phyloP scores from a whole-genome alignment of 2,888 invertebrate species.

The Coremacera marginata region DNA sequence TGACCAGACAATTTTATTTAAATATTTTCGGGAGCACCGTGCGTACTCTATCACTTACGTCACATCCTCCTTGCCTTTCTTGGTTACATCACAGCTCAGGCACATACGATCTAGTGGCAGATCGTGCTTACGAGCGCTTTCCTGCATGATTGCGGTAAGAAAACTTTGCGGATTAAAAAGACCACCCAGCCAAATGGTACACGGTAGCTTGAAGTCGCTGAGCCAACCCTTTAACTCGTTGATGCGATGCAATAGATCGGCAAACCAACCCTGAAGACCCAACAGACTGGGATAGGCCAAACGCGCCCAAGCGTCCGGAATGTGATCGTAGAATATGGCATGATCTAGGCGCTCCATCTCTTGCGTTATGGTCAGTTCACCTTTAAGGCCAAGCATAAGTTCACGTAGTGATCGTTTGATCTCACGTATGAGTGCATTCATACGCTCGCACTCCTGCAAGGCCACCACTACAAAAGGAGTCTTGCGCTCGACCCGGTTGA shows the following conservation, averaged over 20 bases:
- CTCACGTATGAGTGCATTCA: conserved; percentile 89
- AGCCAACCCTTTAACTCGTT: conserved; percentile 90
- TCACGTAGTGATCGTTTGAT: conserved; percentile 87
- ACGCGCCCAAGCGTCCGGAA: conserved; percentile 86
- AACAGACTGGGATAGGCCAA: conserved; percentile 91
- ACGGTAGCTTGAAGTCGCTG: conserved; percentile 83
- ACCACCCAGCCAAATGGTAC: conserved; percentile 93
- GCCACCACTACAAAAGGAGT: conserved; percentile 94
- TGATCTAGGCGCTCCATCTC: conserved; percentile 93
- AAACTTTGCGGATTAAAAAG: conserved; percentile 98
- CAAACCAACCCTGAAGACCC: conserved; percentile 87
- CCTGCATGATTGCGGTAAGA: conserved; percentile 97
- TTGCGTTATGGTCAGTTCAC: conserved; percentile 93
- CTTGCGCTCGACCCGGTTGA: conserved; percentile 88
- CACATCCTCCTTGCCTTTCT: conserved; percentile 88
- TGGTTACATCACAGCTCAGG: conserved; percentile 94
- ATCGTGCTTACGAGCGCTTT: conserved; percentile 94
- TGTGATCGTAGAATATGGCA: conserved; percentile 86
- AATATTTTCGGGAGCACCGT: no score
- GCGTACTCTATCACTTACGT: no score
- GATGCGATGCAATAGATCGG: conserved; percentile 84
- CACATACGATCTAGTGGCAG: conserved; percentile 98
- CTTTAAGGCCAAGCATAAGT: conserved; percentile 89
- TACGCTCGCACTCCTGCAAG: conserved; percentile 93
- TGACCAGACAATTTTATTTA: no score